Percentiles rank a stretch among this genome's conserved stretches.
phyloP scores from a whole-genome alignment of 1,140 invertebrate species.

The Megalopta genalis region DNA sequence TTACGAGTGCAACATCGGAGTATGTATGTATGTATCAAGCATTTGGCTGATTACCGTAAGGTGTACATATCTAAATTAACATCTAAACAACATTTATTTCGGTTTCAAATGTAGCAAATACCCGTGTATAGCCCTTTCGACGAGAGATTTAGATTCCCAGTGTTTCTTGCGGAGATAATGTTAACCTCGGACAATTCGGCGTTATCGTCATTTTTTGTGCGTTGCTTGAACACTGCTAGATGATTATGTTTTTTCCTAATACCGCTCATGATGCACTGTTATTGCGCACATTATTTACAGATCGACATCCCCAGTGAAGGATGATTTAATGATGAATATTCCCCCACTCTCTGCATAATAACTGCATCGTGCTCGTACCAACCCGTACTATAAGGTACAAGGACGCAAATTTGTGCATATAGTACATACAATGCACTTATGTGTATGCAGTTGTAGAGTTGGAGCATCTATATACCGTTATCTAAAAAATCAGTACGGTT shows the following conservation, averaged over 20 bases:
- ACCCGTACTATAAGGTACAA: no score
- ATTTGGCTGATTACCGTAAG: conserved; percentile 6
- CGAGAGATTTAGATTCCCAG: conserved; percentile 89
- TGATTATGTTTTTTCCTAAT: conserved; percentile 78
- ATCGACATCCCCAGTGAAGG: conserved; percentile 16
- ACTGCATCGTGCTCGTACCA: background rate
- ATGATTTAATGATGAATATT: conserved; percentile 32
- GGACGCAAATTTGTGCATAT: no score
- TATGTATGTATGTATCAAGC: conserved; percentile 10
- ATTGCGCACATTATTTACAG: conserved; percentile 28
- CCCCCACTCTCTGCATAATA: background rate
- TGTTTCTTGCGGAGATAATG: conserved; percentile 88
- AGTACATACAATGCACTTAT: no score
- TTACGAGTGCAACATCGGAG: conserved; percentile 22
- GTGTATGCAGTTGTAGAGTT: no score
- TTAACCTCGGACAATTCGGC: conserved; percentile 84
- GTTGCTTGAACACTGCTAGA: conserved; percentile 84
- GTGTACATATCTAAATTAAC: conserved; percentile 15
- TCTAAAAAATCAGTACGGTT: no score
- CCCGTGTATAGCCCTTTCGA: conserved; percentile 86
- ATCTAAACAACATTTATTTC: conserved; percentile 21
- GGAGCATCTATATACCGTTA: no score
- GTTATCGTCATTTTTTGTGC: conserved; percentile 85
- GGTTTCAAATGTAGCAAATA: conserved; percentile 75
- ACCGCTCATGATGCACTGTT: conserved; percentile 45